phyloP scores from a whole-genome alignment of 1,140 invertebrate species.

The Physella acuta region DNA sequence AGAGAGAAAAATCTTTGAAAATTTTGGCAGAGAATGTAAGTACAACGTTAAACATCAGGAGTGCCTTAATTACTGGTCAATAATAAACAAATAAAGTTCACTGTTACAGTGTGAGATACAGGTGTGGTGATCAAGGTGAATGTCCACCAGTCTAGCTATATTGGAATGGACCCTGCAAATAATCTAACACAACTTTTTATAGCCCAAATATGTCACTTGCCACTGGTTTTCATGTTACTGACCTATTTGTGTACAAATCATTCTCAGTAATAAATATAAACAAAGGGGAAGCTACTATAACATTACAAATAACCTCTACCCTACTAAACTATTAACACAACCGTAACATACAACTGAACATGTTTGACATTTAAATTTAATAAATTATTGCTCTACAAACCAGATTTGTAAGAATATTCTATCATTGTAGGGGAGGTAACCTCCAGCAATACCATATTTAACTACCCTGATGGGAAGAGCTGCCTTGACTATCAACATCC shows the following conservation, averaged over 20 bases:
- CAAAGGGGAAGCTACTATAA: neutral
- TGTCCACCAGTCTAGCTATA: no score
- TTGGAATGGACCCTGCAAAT: no score
- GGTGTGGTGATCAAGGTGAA: neutral
- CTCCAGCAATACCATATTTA: neutral
- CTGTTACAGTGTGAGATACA: neutral
- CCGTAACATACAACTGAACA: neutral
- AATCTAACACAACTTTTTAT: no score
- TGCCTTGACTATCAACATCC: neutral
- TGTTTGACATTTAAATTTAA: neutral
- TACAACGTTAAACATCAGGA: neutral
- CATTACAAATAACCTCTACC: neutral
- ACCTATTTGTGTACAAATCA: neutral
- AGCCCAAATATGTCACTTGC: neutral
- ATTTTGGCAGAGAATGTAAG: conserved; percentile 16
- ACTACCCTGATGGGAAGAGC: neutral
- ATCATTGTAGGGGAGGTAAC: conserved; percentile 11
- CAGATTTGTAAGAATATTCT: neutral
- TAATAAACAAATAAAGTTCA: neutral
- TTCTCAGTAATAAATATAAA: neutral
- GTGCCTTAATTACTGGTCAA: neutral
- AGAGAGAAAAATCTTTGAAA: conserved; percentile 10
- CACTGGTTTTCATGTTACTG: neutral
- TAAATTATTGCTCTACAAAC: conserved; percentile 29
- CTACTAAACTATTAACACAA: neutral